These are phyloP conservation scores for Drosophila tropicalis DNA, from an alignment of 1,140 invertebrate genomes.

Conservation along the genomic window DNA sequence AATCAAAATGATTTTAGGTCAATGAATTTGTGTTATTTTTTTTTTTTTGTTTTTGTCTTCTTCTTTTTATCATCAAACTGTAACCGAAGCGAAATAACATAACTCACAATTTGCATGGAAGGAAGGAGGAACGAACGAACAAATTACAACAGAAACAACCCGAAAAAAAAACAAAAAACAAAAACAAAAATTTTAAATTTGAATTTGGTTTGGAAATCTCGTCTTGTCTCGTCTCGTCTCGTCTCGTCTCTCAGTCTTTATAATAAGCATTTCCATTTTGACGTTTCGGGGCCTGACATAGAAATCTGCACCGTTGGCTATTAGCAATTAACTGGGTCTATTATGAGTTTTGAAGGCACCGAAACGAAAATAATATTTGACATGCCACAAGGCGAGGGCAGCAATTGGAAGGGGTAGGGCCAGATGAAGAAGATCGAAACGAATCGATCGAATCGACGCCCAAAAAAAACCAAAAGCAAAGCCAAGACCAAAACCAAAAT, in stretches of 20 bases:
- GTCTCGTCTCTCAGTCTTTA: conserved; percentile 37
- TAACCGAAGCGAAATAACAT: conserved; percentile 77
- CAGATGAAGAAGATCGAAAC: conserved; percentile 75
- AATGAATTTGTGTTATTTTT: conserved; percentile 39
- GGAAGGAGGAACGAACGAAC: conserved; percentile 62
- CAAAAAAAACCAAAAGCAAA: conserved; percentile 41
- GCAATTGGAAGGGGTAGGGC: not conserved
- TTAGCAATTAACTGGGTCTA: conserved; percentile 82
- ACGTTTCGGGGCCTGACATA: conserved; percentile 69
- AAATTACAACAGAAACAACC: conserved; percentile 64
- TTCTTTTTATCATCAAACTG: conserved; percentile 70
- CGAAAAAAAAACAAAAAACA: conserved; percentile 38
- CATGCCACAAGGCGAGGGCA: conserved; percentile 70
- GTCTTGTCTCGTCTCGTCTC: not conserved
- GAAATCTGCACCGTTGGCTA: conserved; percentile 81
- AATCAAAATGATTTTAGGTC: conserved; percentile 67
- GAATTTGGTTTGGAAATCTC: conserved; percentile 25
- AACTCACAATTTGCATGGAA: conserved; percentile 74
- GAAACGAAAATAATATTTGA: conserved; percentile 72
- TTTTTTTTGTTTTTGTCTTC: not conserved
- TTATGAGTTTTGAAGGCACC: conserved; percentile 61
- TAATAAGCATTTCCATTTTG: conserved; percentile 74
- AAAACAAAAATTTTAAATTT: conserved; percentile 49
- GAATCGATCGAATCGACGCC: conserved; percentile 68
- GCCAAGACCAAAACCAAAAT: conserved; percentile 12